Conservation (phyloP, 53 echinoderm and acorn worm genomes). For the Crossaster papposus region DNA sequence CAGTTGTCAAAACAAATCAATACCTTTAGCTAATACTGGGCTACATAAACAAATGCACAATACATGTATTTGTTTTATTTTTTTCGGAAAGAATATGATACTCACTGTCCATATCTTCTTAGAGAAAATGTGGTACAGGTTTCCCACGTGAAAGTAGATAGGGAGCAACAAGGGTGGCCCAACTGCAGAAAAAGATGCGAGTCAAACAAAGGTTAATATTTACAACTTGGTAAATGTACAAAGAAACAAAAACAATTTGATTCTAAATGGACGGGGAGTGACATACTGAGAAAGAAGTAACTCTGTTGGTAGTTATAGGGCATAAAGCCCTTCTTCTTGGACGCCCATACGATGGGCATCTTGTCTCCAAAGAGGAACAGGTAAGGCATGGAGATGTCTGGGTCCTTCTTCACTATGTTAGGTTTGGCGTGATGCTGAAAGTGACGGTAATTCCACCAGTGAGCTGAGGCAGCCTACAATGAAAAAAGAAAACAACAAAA, state of each 20-base stretch:
- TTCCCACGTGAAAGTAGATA: slow-evolving; percentile 83
- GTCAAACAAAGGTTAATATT: background rate
- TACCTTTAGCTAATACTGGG: no score
- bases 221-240: no score
- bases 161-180: slow-evolving; percentile 90
- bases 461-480: slow-evolving; percentile 81
- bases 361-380: slow-evolving; percentile 96
- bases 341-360: slow-evolving; percentile 71
- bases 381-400: slow-evolving; percentile 82
- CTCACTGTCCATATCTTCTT: slow-evolving; percentile 86
- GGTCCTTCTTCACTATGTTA: slow-evolving; percentile 84
- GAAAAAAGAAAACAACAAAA: background rate
- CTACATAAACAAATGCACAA: background rate
- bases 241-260: no score
- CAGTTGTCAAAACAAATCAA: no score
- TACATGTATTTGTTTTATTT: background rate
- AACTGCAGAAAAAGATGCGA: slow-evolving; percentile 61
- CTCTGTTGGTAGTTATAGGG: slow-evolving; percentile 90
- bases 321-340: slow-evolving; percentile 72
- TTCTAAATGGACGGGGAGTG: background rate
- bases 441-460: slow-evolving; percentile 98
- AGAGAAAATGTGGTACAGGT: slow-evolving; percentile 74
- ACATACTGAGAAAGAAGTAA: slow-evolving; percentile 94
- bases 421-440: slow-evolving; percentile 97
- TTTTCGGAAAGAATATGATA: background rate